Evolutionary conservation across 2,888 invertebrate species (phyloP), one percentile per base, ranked within the genome.

Genomic region (Drosophila siamana): DNA sequence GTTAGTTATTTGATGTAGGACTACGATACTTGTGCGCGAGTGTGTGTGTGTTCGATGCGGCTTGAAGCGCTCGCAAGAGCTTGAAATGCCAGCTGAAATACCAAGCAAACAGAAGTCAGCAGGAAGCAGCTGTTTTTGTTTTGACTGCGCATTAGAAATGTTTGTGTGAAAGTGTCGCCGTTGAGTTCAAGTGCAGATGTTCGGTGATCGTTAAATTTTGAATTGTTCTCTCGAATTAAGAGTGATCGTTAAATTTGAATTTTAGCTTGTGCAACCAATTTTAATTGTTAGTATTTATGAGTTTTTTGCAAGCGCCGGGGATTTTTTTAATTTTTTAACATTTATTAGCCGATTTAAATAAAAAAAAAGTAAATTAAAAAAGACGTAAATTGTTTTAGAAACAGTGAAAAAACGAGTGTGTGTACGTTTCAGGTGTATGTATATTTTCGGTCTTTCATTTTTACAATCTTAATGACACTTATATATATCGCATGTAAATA

Each of bases 381-480:
- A 19, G 19, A 3, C 19, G 1, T 19, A 19, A 28, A 9, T 6
- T 1, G 1, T 4, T 5, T 43, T 43, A 7, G 43, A 30, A 16
- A 15, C 7, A 6, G 19, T 19, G n/a, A 51, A 51, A 51, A 38
- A 15, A 15, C 4, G 24, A 5, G 51, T 11, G 0, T 15, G 0
- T 15, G 2, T 47, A 9, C 9, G 26, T 11, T 64, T 70, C 60
- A 67, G 19, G 19, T 68, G 47, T 72, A 59, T 71, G 43, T 80
- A 80, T 80, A 78, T 86, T 85, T 55, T 78, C 50, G 75, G 86
- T 83, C 86, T 83, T 83, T 84, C 56, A 66, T 61, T 57, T 81
- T 80, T 65, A 85, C 63, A 85, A 69, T 82, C 62, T 62, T 74
- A 46, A 50, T 61, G 55, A 68, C 61, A 44, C 69, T 82, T 80